Base-by-base conservation (phyloP, 2,888 invertebrate genomes). In the Tyria jacobaeae region DNA sequence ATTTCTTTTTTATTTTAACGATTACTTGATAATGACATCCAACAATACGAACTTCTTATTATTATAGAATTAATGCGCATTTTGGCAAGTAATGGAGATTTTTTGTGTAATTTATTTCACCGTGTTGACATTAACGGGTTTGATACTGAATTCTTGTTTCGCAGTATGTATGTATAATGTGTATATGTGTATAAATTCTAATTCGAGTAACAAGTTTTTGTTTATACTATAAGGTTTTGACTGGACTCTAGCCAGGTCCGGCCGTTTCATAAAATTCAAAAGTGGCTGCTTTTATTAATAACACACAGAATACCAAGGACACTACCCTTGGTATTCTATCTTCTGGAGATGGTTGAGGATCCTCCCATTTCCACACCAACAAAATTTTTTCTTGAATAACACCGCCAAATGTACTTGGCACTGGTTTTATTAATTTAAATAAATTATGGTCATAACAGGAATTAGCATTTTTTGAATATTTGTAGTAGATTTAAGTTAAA, bases 11-110 rank as follows among this genome's bases (percentile, higher is more conserved):
- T 64, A 66, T 68, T 63, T 68, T 34, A 49, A 56, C 66, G 66
- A 61, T 56, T 55, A 64, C 64, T 68, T 62, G 60, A 62, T 61
- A 57, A 41, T 59, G 27, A 48, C 35, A 68, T 44, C 60, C 67
- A 60, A 72, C 57, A 65, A 57, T 64, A 54, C 48, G 49, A 60
- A 51, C 68, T 60, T 66, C 53, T 39, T 64, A 68, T 66, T 70
- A 77, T 62, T 55, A n/a, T 57, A 63, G 73, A 76, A 76, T 66
- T 69, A 70, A 50, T 68, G 66, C 65, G 47, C 57, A 73, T 78
- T 75, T 80, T 83, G 83, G 79, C 83, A 81, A 74, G 67, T 72
- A 65, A 74, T 67, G 57, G 64, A 68, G 61, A 71, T 80, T 79
- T 34, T 35, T 17, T 71, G 62, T 59, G 57, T 65, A 79, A 83